Evolutionary conservation across 2,888 invertebrate genomes (phyloP).

Genomic region (Hyposoter didymator): DNA sequence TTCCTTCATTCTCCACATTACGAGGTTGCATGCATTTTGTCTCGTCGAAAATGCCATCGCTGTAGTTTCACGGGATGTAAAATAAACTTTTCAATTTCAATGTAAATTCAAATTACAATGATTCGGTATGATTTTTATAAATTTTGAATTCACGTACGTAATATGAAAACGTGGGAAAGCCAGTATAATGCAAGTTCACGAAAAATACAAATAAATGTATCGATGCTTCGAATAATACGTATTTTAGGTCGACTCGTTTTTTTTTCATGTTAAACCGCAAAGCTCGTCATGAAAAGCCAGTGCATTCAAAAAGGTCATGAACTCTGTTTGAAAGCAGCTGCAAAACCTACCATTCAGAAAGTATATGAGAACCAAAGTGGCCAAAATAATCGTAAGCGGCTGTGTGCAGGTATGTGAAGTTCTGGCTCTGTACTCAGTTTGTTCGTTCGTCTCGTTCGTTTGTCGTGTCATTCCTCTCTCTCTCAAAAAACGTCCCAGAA

Average conservation of each 20-base stretch:
- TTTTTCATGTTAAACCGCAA: slow-evolving; percentile 13
- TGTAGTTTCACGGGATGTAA: background rate
- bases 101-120: background rate
- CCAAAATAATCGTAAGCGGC: slow-evolving; percentile 36
- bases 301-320: slow-evolving; percentile 30
- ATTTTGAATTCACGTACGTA: too few species aligned
- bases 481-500: background rate
- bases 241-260: background rate
- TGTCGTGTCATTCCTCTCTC: slow-evolving; percentile 15
- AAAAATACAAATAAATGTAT: too few species aligned
- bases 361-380: slow-evolving; percentile 59
- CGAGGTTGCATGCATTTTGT: background rate
- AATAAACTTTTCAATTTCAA: background rate
- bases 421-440: slow-evolving; percentile 53
- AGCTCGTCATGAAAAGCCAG: slow-evolving; percentile 2
- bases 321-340: slow-evolving; percentile 29
- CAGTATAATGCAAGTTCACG: too few species aligned
- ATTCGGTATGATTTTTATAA: too few species aligned
- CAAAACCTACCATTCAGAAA: slow-evolving; percentile 13
- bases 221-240: background rate
- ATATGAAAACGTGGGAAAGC: too few species aligned
- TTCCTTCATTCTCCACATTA: background rate
- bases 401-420: slow-evolving; percentile 48
- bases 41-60: background rate
- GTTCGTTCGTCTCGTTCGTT: slow-evolving; percentile 54